Evolutionary conservation across 2,888 invertebrate genomes (phyloP).

Genomic region (Elysia crispata): DNA sequence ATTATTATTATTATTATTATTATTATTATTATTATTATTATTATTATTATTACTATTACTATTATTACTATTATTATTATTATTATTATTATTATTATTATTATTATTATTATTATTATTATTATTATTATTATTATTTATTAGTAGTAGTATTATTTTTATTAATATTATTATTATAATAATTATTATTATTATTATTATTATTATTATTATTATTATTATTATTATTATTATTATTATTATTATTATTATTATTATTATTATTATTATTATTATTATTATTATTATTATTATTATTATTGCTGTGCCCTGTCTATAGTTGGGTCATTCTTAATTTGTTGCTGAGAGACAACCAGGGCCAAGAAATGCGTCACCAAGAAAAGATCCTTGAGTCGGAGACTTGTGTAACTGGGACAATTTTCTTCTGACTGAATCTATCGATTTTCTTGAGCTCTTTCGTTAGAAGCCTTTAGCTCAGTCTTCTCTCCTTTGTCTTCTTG

Average conservation of each 20-base stretch:
- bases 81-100: constrained; percentile 33
- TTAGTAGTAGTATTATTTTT: constrained; percentile 17
- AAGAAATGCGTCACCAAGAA: too few species aligned
- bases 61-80: background rate
- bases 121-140: constrained; percentile 33
- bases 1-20: background rate
- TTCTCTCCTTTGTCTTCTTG: too few species aligned
- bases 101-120: constrained; percentile 34
- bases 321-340: too few species aligned
- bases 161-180: constrained; percentile 22
- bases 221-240: constrained; percentile 28
- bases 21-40: constrained; percentile 4
- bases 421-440: too few species aligned
- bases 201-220: constrained; percentile 28
- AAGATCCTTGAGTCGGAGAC: too few species aligned
- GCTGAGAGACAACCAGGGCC: too few species aligned
- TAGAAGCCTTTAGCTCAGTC: too few species aligned
- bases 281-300: constrained; percentile 1
- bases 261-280: constrained; percentile 15
- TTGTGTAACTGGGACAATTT: too few species aligned
- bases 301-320: too few species aligned
- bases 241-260: constrained; percentile 25
- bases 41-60: background rate
- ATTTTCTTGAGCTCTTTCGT: too few species aligned
- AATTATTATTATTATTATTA: constrained; percentile 19